Evolutionary conservation across 1,140 invertebrate species (phyloP), one percentile per base, ranked within the genome.

Genomic region (Pseudoatta argentina): DNA sequence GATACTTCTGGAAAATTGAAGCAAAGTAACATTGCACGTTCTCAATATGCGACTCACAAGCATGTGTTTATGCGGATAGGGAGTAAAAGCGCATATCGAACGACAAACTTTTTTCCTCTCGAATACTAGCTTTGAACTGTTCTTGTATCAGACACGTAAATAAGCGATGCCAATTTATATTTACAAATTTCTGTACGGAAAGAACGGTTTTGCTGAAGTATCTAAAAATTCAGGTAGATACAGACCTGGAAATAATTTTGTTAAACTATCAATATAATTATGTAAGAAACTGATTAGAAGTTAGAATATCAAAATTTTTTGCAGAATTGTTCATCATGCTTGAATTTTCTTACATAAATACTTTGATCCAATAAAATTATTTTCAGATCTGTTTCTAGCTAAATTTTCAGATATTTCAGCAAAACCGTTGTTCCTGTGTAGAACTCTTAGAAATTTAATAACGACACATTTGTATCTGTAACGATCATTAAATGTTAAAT

Each of bases 1-100:
- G 34, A 85, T 87, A 87, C 55, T 86, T 57, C 59, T 34, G 44
- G 78, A 81, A 90, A 89, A 83, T 90, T 86, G 86, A 85, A 77
- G 61, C 53, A 85, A 76, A 85, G 61, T 53, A 71, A 66, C 79
- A 61, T 55, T 87, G 66, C 73, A 51, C 57, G 86, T 82, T 79
- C 78, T 63, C 51, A 55, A 71, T 82, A 86, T 77, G 83, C 59
- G 83, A 82, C 69, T 88, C 64, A 76, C 34, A 73, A 44, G 69
- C 59, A n/a, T 66, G 64, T 91, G 67, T 87, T 83, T 89, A 88
- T 78, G 55, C 24, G 39, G 57, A 48, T 39, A 48, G 21, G 21
- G 61, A 88, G 75, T 86, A 57, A 71, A 88, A 78, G 75, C 72
- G 53, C 27, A 53, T 55, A 57, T 55, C 39, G 51, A 5, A 53